Base-by-base conservation (phyloP, 2,888 invertebrate species). In the Tipula vernalis region DNA sequence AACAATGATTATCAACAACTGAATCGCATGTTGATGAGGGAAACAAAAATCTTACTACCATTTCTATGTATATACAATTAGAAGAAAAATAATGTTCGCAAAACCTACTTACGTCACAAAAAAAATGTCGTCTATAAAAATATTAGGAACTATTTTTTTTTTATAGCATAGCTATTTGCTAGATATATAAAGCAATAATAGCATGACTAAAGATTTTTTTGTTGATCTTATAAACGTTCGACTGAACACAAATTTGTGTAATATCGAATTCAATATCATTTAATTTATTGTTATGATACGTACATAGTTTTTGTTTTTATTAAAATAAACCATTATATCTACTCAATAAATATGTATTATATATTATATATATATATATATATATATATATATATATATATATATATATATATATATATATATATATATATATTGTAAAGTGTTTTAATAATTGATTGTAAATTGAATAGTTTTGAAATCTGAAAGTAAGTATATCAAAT, bases 41-140 rank as follows among this genome's bases (percentile, higher is more conserved):
- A 18, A 71, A 71, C 10, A 2, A 71, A 71, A 28, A 28, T 71
- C 71, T 28, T 71, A 28, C 28, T 71, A 28, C 18, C n/a, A 51
- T 28, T 28, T 28, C 28, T 28, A 1, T 28, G 28, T 71, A 28
- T 28, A 71, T 71, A 28, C 71, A 28, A 51, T n/a, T n/a, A 51
- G 8, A 71, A 71, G 71, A 28, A 71, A 71, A 71, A 71, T 36
- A 47, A 47, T 86, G 86, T 86, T 86, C 47, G 86, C 86, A n/a
- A 86, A 86, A 86, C 86, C 86, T 86, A 86, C 47, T 86, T 86
- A 47, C 86, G 47, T 44, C 86, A 86, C 86, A 86, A 15, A 85
- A 71, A 71, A 71, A 71, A 71, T 71, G 28, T 57, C 51, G 51
- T 71, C 12, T 71, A 28, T 71, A 3, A 2, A 71, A 28, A 71